Evolutionary conservation across 2,888 invertebrate species (phyloP).

Genomic region (Ectobius pallidus): DNA sequence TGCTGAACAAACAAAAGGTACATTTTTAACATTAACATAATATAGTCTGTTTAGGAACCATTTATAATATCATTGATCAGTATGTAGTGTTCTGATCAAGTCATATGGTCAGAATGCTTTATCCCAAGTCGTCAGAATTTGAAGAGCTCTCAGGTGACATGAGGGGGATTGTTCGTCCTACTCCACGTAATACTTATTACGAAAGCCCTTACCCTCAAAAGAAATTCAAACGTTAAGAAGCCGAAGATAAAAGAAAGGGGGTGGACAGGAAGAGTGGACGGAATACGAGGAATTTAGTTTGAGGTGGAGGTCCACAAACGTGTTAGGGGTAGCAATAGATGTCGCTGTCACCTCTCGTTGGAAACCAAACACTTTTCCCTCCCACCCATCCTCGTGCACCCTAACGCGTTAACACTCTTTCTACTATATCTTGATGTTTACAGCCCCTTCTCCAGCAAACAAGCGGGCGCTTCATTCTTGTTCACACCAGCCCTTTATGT

Average conservation of each 20-base stretch:
- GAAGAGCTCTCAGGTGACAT: no score
- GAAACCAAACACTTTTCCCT: conserved; percentile 15
- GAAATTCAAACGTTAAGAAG: neutral
- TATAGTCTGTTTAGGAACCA: no score
- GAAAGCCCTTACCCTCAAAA: neutral
- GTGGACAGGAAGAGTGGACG: neutral
- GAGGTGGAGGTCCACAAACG: conserved; percentile 8
- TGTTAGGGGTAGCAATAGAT: conserved; percentile 13
- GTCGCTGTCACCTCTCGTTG: conserved; percentile 5
- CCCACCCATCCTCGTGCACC: neutral
- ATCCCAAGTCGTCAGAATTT: no score
- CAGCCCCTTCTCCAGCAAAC: neutral
- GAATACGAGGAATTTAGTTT: neutral
- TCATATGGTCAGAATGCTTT: no score
- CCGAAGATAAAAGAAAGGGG: neutral
- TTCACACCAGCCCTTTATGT: conserved; percentile 3
- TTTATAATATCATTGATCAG: no score
- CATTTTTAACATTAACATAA: no score
- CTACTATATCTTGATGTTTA: conserved; percentile 20
- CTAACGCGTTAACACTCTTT: conserved; percentile 8
- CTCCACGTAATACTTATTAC: no score
- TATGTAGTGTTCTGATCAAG: no score
- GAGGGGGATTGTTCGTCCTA: no score
- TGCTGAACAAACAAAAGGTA: no score
- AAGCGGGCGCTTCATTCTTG: conserved; percentile 15